Evolutionary conservation across 1,140 invertebrate genomes (phyloP).

Genomic region (Pseudachorutes palmiensis): DNA sequence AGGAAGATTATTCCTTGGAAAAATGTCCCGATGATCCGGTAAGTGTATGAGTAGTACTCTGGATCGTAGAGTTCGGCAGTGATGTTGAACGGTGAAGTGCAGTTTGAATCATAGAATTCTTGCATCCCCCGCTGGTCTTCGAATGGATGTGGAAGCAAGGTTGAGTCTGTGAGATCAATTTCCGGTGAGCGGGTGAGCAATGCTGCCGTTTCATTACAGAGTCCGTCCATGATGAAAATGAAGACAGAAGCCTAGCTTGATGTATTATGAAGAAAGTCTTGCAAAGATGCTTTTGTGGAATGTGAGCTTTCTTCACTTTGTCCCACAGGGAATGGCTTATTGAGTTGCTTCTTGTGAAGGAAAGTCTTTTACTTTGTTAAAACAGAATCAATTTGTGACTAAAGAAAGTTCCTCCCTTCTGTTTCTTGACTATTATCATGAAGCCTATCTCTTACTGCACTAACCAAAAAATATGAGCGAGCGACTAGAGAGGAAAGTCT

Average conservation of each 20-base stretch:
- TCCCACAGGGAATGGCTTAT: not conserved
- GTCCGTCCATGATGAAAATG: not conserved
- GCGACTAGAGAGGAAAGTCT: no score
- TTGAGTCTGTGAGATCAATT: conserved; percentile 2
- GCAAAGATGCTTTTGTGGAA: not conserved
- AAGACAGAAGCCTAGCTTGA: not conserved
- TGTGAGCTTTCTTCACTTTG: not conserved
- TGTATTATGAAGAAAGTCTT: not conserved
- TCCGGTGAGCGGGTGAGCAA: conserved; percentile 5
- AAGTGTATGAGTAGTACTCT: conserved; percentile 47
- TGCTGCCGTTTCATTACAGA: not conserved
- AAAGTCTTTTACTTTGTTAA: not conserved
- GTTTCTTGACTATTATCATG: no score
- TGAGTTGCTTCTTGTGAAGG: not conserved
- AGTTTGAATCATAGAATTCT: not conserved
- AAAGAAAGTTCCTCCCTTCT: no score
- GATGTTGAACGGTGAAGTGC: not conserved
- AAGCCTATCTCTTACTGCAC: no score
- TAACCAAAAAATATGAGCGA: no score
- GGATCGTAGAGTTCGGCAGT: conserved; percentile 32
- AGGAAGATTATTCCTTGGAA: conserved; percentile 52
- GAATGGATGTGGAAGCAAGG: not conserved
- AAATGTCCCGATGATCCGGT: conserved; percentile 50
- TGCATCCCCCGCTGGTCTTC: not conserved
- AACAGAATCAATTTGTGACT: conserved; percentile 2